Conservation (phyloP, 92 coral and sea anemone genomes). For the Pocillopora grandis region DNA sequence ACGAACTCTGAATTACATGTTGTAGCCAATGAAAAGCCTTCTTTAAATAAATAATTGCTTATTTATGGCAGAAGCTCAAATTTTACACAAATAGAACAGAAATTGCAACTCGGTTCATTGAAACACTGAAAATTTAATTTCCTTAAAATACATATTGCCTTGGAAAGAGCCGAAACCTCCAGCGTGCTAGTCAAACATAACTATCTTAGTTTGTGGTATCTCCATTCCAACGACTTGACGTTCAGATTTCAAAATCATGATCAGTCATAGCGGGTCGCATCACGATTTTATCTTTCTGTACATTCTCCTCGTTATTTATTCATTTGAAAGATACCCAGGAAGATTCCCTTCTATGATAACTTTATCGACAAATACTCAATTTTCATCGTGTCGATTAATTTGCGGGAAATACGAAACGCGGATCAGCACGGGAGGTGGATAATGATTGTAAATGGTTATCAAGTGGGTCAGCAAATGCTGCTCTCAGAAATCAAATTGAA, state of each 20-base stretch:
- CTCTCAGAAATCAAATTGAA: neutral
- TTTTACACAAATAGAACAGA: neutral
- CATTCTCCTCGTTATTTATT: neutral
- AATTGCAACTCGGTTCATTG: neutral
- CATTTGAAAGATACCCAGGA: neutral
- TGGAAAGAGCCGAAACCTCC: neutral
- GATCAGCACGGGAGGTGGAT: neutral
- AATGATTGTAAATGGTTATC: neutral
- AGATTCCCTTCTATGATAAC: neutral
- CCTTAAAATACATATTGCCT: slow-evolving; percentile 1
- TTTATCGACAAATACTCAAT: neutral
- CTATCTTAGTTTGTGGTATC: neutral
- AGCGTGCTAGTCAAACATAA: neutral
- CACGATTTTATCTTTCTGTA: neutral
- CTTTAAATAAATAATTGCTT: neutral
- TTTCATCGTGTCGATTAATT: neutral
- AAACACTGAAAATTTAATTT: slow-evolving; percentile 17
- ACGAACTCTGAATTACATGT: neutral
- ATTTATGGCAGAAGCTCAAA: neutral
- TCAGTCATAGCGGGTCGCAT: neutral
- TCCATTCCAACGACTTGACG: neutral
- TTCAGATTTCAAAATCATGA: neutral
- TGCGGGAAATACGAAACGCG: neutral
- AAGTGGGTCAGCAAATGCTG: neutral
- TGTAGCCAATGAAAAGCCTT: slow-evolving; percentile 7